Conservation (phyloP, 37 sponge, comb jelly and placozoan genomes). For the Dysidea cf. avara region DNA sequence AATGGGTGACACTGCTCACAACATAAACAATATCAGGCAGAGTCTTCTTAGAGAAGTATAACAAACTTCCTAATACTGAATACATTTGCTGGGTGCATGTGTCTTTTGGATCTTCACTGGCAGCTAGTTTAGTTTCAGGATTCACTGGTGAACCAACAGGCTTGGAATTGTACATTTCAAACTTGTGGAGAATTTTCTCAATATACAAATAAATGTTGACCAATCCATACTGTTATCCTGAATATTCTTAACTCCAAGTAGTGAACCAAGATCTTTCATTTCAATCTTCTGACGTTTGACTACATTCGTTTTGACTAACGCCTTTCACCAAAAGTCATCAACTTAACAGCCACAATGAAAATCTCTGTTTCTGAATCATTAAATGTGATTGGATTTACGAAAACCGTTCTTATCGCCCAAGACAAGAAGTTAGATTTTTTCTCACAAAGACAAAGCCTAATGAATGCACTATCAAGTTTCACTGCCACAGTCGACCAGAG, state of each 20-base stretch:
- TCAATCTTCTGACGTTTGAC: constrained; percentile 18
- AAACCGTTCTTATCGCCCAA: too few species aligned
- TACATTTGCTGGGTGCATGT: constrained; percentile 16
- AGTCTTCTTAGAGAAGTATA: background rate
- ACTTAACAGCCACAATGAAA: constrained; percentile 9
- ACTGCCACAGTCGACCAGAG: too few species aligned
- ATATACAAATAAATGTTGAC: constrained; percentile 35
- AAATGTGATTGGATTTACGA: too few species aligned
- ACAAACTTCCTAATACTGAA: constrained; percentile 21
- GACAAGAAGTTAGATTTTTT: too few species aligned
- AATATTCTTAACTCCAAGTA: constrained; percentile 29
- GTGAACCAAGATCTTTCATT: constrained; percentile 38
- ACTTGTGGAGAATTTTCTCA: constrained; percentile 28
- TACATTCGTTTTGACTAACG: constrained; percentile 13
- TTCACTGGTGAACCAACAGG: constrained; percentile 23
- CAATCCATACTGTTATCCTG: background rate
- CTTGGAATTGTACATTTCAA: constrained; percentile 36
- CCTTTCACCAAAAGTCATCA: constrained; percentile 30
- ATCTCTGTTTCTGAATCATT: too few species aligned
- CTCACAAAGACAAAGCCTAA: too few species aligned
- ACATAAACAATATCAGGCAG: too few species aligned
- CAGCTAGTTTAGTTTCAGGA: constrained; percentile 24
- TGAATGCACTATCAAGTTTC: too few species aligned
- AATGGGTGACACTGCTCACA: background rate
- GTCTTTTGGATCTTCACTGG: background rate